A percentile compares a stretch with the other conserved stretches of the same genome.
Evolutionary conservation across 2,888 invertebrate species (phyloP).

Genomic region (Pyrgus malvae): DNA sequence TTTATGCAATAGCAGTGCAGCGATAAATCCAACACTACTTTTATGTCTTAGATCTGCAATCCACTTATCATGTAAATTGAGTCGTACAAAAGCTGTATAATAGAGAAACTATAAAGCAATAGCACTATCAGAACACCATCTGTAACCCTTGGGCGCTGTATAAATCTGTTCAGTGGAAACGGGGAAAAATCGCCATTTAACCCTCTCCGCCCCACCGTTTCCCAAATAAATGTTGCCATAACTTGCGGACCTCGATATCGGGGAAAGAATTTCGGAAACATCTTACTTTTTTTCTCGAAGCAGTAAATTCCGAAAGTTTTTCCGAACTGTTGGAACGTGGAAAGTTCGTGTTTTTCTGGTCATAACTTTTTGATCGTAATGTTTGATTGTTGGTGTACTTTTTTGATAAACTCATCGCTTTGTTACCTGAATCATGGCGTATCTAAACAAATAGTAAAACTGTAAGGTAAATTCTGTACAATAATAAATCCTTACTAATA

Average conservation of each 20-base stretch:
- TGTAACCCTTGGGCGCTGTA: conserved; percentile 54
- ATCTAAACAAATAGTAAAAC: too few species aligned
- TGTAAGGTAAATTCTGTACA: too few species aligned
- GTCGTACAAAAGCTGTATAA: conserved; percentile 13
- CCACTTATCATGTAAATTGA: conserved; percentile 28
- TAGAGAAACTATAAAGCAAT: conserved; percentile 27
- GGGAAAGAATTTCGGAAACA: conserved; percentile 40
- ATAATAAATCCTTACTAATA: too few species aligned
- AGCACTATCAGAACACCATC: conserved; percentile 54
- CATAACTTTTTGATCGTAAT: conserved; percentile 17
- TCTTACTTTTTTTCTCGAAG: conserved; percentile 36
- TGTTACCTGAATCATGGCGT: too few species aligned
- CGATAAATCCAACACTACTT: not conserved
- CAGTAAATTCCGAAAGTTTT: conserved; percentile 31
- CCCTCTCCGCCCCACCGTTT: conserved; percentile 52
- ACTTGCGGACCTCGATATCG: conserved; percentile 48
- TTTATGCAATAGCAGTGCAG: not conserved
- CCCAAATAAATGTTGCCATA: conserved; percentile 50
- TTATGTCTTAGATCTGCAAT: conserved; percentile 5
- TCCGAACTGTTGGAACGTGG: conserved; percentile 19
- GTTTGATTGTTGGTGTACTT: too few species aligned
- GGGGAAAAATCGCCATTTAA: conserved; percentile 60
- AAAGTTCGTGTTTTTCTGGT: conserved; percentile 10
- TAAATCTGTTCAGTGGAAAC: conserved; percentile 62
- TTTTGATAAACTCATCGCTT: too few species aligned